These are phyloP conservation scores for Cordilura impudica DNA, from an alignment of 2,888 invertebrate species.

Conservation along the genomic window DNA sequence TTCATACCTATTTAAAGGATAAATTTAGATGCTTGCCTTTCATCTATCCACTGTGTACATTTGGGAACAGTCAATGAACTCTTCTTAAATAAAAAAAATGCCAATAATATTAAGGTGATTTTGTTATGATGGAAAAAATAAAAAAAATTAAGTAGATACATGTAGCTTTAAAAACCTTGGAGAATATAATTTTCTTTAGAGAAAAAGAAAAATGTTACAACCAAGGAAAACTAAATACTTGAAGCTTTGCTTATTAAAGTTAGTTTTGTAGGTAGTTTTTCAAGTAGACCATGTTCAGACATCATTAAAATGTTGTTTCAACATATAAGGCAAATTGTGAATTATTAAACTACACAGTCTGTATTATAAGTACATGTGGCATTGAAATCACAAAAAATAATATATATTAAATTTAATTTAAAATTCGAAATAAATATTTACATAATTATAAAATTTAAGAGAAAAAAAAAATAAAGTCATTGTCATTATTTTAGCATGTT, in stretches of 20 bases:
- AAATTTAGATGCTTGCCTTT: slow-evolving; percentile 15
- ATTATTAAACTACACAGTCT: background rate
- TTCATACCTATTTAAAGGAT: background rate
- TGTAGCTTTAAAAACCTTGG: background rate
- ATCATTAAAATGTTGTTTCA: slow-evolving; percentile 54
- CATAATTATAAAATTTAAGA: background rate
- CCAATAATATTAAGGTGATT: slow-evolving; percentile 1
- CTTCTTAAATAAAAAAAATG: background rate
- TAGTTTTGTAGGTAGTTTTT: slow-evolving; percentile 58
- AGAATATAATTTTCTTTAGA: background rate
- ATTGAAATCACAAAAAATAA: background rate
- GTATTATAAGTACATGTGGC: background rate
- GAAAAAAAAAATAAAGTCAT: slow-evolving; percentile 44
- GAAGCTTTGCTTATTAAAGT: slow-evolving; percentile 46
- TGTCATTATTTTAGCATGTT: slow-evolving; percentile 44
- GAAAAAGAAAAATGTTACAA: background rate
- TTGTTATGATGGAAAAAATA: background rate
- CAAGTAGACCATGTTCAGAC: slow-evolving; percentile 54
- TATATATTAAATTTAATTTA: background rate
- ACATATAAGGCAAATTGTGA: slow-evolving; percentile 50
- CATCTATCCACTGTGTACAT: background rate
- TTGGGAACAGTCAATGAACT: slow-evolving; percentile 29
- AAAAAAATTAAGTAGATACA: background rate
- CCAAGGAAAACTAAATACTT: background rate
- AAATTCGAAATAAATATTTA: no score